Evolutionary conservation across 2,888 invertebrate species (phyloP).

Genomic region (Panorpa germanica): DNA sequence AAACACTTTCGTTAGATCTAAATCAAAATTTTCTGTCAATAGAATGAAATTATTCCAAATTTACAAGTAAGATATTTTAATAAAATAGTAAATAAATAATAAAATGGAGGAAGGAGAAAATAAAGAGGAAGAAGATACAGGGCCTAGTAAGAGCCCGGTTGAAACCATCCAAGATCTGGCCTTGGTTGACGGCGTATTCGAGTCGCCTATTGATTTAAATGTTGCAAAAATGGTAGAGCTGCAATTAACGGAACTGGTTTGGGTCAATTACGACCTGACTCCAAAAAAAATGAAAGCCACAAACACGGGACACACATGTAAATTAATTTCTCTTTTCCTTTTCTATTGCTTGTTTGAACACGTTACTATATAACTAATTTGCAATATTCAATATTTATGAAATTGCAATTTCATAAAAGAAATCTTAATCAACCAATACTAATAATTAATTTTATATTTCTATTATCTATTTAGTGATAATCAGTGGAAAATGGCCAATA

Average conservation of each 20-base stretch:
- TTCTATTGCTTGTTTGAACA: too few species aligned
- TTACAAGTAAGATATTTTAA: too few species aligned
- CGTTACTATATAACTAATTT: constrained; percentile 5
- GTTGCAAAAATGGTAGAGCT: constrained; percentile 4
- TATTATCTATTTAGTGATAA: constrained; percentile 25
- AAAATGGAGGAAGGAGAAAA: too few species aligned
- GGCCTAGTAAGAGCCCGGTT: too few species aligned
- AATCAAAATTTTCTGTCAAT: too few species aligned
- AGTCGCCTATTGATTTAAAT: constrained; percentile 11
- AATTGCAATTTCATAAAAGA: too few species aligned
- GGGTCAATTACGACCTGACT: constrained; percentile 34
- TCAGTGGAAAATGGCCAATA: constrained; percentile 41
- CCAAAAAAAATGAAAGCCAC: constrained; percentile 44
- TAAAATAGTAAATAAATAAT: too few species aligned
- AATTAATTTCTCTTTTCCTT: constrained; percentile 13
- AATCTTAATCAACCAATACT: constrained; percentile 2
- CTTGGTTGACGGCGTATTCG: constrained; percentile 4
- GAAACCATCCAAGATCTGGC: too few species aligned
- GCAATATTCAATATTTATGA: neutral
- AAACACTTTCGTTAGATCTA: too few species aligned
- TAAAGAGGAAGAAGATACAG: too few species aligned
- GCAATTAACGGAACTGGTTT: constrained; percentile 22
- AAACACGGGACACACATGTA: constrained; percentile 47
- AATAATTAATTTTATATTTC: constrained; percentile 7
- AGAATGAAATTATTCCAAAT: too few species aligned